phyloP scores from a whole-genome alignment of 2,888 invertebrate genomes.

The Conus canariensis region DNA sequence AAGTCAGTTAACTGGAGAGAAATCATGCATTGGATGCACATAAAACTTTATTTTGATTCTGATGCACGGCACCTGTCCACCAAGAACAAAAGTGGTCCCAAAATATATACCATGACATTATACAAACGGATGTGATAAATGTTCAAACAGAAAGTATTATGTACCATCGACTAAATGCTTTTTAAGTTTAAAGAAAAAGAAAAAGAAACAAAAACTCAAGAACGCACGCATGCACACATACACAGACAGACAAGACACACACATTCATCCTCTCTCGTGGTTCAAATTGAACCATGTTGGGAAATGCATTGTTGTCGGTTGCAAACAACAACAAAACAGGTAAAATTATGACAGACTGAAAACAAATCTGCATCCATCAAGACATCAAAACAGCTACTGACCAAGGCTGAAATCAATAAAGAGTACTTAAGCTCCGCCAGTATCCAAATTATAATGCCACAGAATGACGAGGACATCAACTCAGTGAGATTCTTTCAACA shows the following conservation, averaged over 20 bases:
- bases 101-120: conserved; percentile 8
- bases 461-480: background rate
- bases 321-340: background rate
- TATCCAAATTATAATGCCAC: background rate
- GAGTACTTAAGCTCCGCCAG: background rate
- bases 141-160: background rate
- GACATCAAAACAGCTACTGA: background rate
- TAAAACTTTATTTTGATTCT: conserved; percentile 11
- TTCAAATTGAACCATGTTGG: conserved; percentile 2
- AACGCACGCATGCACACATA: background rate
- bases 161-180: background rate
- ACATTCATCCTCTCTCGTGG: background rate
- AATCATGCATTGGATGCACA: background rate
- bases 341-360: background rate
- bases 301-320: background rate
- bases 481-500: background rate
- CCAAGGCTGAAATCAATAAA: background rate
- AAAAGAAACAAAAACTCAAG: background rate
- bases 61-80: background rate
- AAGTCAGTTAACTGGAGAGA: no score
- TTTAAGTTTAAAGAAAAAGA: no score
- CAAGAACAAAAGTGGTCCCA: conserved; percentile 9
- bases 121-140: background rate
- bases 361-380: background rate
- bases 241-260: background rate